Base-by-base conservation (phyloP, 1,140 invertebrate species). In the Neodiprion pinetum region DNA sequence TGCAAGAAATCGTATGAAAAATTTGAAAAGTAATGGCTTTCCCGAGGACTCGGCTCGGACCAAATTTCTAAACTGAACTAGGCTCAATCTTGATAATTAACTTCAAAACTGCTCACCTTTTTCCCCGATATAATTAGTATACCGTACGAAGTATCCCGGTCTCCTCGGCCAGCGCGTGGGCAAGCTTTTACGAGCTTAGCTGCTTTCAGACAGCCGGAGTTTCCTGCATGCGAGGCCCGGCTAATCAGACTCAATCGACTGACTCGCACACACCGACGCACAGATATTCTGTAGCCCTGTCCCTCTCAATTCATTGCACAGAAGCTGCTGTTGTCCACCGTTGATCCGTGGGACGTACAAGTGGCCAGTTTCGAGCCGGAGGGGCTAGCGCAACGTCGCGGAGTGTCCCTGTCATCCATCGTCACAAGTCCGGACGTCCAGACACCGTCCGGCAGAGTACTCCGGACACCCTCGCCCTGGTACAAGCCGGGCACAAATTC, bases 321-420 rank as follows among this genome's bases (percentile, higher is more conserved):
- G 86, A 88, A 86, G 83, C 84, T 87, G 77, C 81, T 88, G 80
- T 81, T 88, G 76, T 88, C 86, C 79, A 88, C 87, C 78, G 85
- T 83, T 75, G 82, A 88, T 83, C 87, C 87, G 75, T 88, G 87
- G 87, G 85, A 88, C 81, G 84, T 82, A 48, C 83, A 82, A 82
- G 82, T 88, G 61, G 87, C 87, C 82, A 87, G 85, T 85, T 84
- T 88, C 76, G 81, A 87, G 75, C 86, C 86, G 74, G 71, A 84
- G 74, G 77, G 80, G 76, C 76, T 86, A 75, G 79, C 83, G 53
- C 74, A 76, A 72, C 77, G 84, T 76, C 85, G 85, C 66, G 81
- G 80, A 71, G 77, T 84, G 12, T 82, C 75, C 2, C 75, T 83
- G 67, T 80, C 82, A n/a, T 23, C 40, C 11, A 12, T 23, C 11